Evolutionary conservation across 2,797 vertebrate genomes (phyloP).

Genomic region (Coreius guichenoti): DNA sequence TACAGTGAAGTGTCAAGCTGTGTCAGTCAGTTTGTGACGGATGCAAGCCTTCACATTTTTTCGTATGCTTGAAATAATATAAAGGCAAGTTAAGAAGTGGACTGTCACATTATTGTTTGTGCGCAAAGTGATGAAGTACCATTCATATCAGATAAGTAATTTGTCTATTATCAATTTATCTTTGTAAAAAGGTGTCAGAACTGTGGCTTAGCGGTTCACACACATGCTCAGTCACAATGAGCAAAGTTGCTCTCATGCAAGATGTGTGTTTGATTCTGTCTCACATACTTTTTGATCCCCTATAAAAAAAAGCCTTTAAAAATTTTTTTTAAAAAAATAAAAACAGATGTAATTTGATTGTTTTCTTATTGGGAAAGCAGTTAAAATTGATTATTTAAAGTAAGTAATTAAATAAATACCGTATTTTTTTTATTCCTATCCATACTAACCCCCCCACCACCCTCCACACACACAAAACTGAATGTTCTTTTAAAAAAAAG

Average conservation of each 20-base stretch:
- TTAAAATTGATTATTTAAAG: too few relatives aligned
- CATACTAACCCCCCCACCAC: too few relatives aligned
- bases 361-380: too few relatives aligned
- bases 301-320: too few relatives aligned
- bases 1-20: background rate
- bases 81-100: conserved; percentile 5
- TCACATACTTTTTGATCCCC: background rate
- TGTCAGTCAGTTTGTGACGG: background rate
- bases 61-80: background rate
- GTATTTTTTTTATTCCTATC: too few relatives aligned
- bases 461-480: too few relatives aligned
- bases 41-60: background rate
- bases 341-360: too few relatives aligned
- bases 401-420: too few relatives aligned
- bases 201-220: background rate
- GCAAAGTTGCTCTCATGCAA: background rate
- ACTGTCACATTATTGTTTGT: conserved; percentile 23
- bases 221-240: background rate
- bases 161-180: conserved; percentile 2
- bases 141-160: background rate
- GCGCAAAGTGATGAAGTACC: background rate
- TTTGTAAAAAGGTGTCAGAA: conserved; percentile 17
- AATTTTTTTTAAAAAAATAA: too few relatives aligned
- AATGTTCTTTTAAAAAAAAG: background rate
- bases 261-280: background rate